Base-by-base conservation (phyloP, 2,113 vertebrate genomes). In the Corythornis cristatus region DNA sequence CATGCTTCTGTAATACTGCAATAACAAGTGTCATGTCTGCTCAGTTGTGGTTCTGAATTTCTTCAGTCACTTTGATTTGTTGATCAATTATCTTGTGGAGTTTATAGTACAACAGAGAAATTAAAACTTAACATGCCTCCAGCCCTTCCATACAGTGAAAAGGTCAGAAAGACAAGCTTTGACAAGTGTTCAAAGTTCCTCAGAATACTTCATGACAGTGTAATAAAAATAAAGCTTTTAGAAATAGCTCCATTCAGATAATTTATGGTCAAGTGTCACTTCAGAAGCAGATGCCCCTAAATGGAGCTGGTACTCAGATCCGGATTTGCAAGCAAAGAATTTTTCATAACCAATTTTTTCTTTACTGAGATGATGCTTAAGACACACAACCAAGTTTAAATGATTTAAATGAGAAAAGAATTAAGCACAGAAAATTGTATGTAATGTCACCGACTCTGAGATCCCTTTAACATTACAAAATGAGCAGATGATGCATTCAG, bases 291-390 rank as follows among this genome's bases (percentile, higher is more conserved):
- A 8, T 88, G 53, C 88, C 92, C 43, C 90, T 96, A 96, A 90
- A 46, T 96, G 92, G 92, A 90, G 92, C 93, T 91, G 0, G 80
- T 83, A 92, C 26, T 83, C 68, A 94, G 80, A 76, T 33, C 46
- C 83, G 67, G 43, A 5, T 54, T 79, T 76, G 35, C 75, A 37
- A 4, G 61, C 56, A 66, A 67, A 25, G 40, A 56, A 7, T 85
- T 93, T 50, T 91, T 79, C 64, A 67, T 60, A 8, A 22, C 42
- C 6, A 42, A 1, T 79, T 87, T 71, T 37, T 73, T 50, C 31
- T 80, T 73, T 67, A 21, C 51, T 57, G 12, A 28, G 56, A 22
- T 61, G 31, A 40, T 51, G 3, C 15, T 3, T 23, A 73, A 62
- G 31, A 25, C 1, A 1, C 43, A 15, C 64, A 50, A 11, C 0